These are phyloP conservation scores for Scaptomyza polygonia DNA, from an alignment of 2,888 invertebrate species.

Conservation along the genomic window DNA sequence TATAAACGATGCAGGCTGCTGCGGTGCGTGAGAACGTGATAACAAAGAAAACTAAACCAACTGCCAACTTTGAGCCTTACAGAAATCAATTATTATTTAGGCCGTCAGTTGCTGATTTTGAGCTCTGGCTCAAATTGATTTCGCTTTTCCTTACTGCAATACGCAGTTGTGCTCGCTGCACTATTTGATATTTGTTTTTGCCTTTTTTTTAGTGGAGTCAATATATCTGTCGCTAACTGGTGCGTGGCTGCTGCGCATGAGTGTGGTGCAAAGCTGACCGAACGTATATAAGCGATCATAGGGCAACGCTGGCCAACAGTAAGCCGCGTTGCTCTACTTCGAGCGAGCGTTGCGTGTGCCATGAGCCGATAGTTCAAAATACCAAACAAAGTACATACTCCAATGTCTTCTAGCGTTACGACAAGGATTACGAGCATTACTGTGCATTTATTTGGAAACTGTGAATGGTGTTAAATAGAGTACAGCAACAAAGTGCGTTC, in stretches of 20 bases:
- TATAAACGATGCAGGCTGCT: constrained; percentile 56
- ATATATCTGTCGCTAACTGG: constrained; percentile 77
- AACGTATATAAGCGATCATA: constrained; percentile 85
- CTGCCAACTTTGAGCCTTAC: constrained; percentile 37
- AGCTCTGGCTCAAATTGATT: constrained; percentile 46
- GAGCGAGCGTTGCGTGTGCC: constrained; percentile 77
- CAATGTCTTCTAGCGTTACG: constrained; percentile 11
- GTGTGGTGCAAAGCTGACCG: constrained; percentile 82
- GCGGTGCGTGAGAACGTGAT: constrained; percentile 47
- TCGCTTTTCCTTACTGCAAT: constrained; percentile 55
- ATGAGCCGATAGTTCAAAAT: constrained; percentile 38
- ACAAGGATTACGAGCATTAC: constrained; percentile 30
- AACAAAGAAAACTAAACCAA: constrained; percentile 56
- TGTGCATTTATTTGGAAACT: constrained; percentile 6
- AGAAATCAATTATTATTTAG: constrained; percentile 73
- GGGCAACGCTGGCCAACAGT: constrained; percentile 85
- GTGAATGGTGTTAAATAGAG: constrained; percentile 18
- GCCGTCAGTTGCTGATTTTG: constrained; percentile 47
- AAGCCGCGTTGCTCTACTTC: constrained; percentile 84
- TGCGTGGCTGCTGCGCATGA: constrained; percentile 79
- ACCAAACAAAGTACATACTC: constrained; percentile 14
- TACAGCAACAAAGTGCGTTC: constrained; percentile 24
- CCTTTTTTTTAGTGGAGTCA: constrained; percentile 34
- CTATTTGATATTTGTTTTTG: constrained; percentile 40
- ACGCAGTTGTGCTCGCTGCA: constrained; percentile 44